Conservation (phyloP, 2,797 vertebrate species). For the Anniella stebbinsi region DNA sequence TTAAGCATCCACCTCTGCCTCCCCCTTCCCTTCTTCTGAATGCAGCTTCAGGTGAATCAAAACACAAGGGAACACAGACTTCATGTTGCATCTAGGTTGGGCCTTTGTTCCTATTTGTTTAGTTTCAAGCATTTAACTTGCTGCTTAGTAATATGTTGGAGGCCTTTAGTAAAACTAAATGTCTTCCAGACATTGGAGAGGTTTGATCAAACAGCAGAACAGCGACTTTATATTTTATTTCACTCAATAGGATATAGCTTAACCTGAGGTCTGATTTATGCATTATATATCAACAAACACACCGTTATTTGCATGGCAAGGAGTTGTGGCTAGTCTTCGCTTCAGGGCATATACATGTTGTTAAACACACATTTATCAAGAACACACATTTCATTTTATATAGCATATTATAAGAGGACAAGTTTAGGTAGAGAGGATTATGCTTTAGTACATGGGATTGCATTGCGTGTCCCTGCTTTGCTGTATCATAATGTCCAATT, state of each 20-base stretch:
- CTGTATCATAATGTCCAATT: neutral
- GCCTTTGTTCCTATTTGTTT: no score
- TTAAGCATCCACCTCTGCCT: neutral
- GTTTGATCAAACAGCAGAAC: neutral
- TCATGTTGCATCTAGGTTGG: neutral
- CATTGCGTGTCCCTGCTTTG: neutral
- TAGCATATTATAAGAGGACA: neutral
- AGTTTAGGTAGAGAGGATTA: neutral
- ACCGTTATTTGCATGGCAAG: neutral
- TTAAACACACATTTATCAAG: neutral
- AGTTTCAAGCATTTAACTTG: neutral
- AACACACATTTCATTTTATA: neutral
- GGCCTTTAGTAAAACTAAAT: neutral
- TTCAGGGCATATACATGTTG: neutral
- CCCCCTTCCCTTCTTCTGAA: no score
- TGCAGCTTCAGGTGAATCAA: neutral
- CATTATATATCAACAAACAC: neutral
- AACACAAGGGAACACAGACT: neutral
- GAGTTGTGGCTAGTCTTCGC: neutral
- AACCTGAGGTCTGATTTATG: neutral
- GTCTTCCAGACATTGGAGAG: neutral
- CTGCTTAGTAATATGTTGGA: neutral
- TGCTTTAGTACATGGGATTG: neutral
- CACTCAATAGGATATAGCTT: neutral
- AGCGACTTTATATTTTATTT: neutral